phyloP scores from a whole-genome alignment of 2,113 vertebrate species.

The Petaurus breviceps region DNA sequence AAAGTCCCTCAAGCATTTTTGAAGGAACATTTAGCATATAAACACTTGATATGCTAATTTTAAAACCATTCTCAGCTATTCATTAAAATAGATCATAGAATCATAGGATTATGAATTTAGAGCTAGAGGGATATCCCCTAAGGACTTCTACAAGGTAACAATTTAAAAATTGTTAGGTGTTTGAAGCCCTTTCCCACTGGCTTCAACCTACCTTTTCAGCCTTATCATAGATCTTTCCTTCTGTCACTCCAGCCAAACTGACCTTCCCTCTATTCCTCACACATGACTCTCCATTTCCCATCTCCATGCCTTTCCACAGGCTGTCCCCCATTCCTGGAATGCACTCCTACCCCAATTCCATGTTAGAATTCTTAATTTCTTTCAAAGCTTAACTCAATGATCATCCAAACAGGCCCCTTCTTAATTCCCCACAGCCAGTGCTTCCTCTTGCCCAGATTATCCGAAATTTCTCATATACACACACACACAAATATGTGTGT shows the following conservation, averaged over 20 bases:
- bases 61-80: constrained; percentile 52
- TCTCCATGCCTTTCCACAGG: neutral
- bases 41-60: constrained; percentile 76
- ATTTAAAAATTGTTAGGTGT: constrained; percentile 41
- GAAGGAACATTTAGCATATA: constrained; percentile 66
- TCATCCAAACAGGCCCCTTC: neutral
- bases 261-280: neutral
- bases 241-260: neutral
- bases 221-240: neutral
- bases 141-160: constrained; percentile 57
- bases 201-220: neutral
- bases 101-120: neutral
- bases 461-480: no score
- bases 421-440: neutral
- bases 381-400: neutral
- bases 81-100: constrained; percentile 52
- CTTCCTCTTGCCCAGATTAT: neutral
- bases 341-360: neutral
- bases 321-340: neutral
- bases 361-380: neutral
- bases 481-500: no score
- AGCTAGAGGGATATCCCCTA: neutral
- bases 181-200: neutral
- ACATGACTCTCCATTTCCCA: neutral
- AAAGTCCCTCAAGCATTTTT: constrained; percentile 53